Evolutionary conservation across 2,888 invertebrate genomes (phyloP).

Genomic region (Polyommatus iphigenia): DNA sequence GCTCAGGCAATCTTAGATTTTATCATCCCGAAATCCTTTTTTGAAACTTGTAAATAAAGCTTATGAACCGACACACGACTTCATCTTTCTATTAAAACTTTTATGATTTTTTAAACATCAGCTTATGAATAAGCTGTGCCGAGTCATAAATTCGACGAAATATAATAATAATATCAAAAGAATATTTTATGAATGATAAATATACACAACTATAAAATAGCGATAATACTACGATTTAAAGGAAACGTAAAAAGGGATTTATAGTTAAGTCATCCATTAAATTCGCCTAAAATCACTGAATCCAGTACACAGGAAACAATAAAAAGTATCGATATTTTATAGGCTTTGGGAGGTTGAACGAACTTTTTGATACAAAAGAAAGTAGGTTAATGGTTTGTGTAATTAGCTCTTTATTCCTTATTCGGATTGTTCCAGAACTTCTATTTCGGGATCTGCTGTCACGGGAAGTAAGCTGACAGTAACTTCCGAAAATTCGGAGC

Average conservation of each 20-base stretch:
- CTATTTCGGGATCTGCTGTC: conserved; percentile 44
- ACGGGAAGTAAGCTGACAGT: conserved; percentile 25
- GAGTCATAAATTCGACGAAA: conserved; percentile 8
- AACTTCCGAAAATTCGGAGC: not conserved
- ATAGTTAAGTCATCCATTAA: conserved; percentile 28
- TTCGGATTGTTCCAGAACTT: conserved; percentile 15
- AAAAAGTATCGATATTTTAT: conserved; percentile 30
- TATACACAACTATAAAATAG: conserved; percentile 8
- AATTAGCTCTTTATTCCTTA: conserved; percentile 45
- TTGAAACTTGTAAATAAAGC: not conserved
- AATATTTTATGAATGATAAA: conserved; percentile 20
- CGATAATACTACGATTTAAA: not conserved
- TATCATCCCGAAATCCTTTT: not conserved
- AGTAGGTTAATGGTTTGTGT: conserved; percentile 67
- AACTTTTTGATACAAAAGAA: conserved; percentile 53
- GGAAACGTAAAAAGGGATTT: conserved; percentile 23
- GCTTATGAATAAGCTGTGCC: not conserved
- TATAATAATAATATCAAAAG: conserved; percentile 18
- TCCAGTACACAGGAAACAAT: conserved; percentile 29
- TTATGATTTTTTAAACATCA: conserved; percentile 14
- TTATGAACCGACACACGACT: not conserved
- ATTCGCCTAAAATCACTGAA: conserved; percentile 26
- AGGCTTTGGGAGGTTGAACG: conserved; percentile 30
- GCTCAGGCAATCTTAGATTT: not conserved
- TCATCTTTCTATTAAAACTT: conserved; percentile 15